A percentile compares a stretch with the other conserved stretches of the same genome.
Evolutionary conservation across 2,797 vertebrate species (phyloP).

Genomic region (Otolemur crassicaudatus): DNA sequence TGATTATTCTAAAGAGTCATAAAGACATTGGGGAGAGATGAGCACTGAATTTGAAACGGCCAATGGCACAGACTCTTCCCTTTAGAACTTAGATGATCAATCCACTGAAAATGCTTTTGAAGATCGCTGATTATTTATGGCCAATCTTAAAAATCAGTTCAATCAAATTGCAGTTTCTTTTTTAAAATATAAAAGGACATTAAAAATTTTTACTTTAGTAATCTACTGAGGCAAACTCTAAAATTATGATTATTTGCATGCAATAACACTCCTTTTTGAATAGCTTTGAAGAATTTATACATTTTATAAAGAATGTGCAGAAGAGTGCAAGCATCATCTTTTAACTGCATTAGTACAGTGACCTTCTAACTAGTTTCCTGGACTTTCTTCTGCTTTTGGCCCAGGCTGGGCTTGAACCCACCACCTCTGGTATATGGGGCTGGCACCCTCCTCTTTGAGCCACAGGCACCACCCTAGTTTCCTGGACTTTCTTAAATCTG

Average conservation of each 20-base stretch:
- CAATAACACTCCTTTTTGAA: constrained; percentile 97
- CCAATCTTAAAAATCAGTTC: constrained; percentile 89
- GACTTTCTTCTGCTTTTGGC: too few species aligned
- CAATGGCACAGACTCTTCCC: constrained; percentile 89
- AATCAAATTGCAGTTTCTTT: constrained; percentile 89
- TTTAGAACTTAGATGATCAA: constrained; percentile 92
- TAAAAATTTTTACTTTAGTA: constrained; percentile 93
- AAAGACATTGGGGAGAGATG: constrained; percentile 88
- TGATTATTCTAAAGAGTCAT: constrained; percentile 93
- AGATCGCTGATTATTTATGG: constrained; percentile 91
- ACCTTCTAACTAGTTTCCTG: not conserved
- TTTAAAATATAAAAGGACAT: constrained; percentile 92
- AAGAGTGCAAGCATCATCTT: constrained; percentile 87
- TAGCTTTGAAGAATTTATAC: constrained; percentile 88
- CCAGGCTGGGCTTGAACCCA: too few species aligned
- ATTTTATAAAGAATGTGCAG: constrained; percentile 91
- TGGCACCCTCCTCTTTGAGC: too few species aligned
- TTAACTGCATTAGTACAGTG: not conserved
- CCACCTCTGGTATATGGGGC: too few species aligned
- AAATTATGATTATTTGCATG: constrained; percentile 97
- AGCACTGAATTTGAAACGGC: constrained; percentile 84
- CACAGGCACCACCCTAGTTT: not conserved
- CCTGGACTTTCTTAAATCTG: not conserved
- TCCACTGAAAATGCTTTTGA: constrained; percentile 94
- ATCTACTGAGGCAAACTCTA: constrained; percentile 95